These are phyloP conservation scores for Tethea ocularis DNA, from an alignment of 2,888 invertebrate species.

Conservation along the genomic window DNA sequence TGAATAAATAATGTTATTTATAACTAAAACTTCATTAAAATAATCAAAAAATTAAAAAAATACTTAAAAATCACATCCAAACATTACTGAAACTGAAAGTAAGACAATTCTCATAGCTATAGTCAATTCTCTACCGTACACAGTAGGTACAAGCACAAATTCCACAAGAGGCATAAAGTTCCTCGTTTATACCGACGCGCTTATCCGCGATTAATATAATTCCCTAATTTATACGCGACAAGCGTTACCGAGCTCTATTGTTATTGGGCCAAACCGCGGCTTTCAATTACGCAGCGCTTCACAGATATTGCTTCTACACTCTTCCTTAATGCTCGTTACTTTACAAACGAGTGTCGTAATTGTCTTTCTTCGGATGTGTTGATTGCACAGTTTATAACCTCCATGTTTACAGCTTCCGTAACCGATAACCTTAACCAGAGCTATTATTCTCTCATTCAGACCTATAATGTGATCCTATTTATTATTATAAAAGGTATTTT, in stretches of 20 bases:
- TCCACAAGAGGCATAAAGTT: conserved; percentile 12
- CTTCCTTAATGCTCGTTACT: conserved; percentile 45
- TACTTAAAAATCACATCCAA: background rate
- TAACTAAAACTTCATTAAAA: too few species aligned
- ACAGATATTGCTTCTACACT: conserved; percentile 50
- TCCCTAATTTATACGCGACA: conserved; percentile 73
- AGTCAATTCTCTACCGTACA: conserved; percentile 17
- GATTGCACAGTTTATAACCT: conserved; percentile 19
- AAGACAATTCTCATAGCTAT: background rate
- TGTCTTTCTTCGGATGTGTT: conserved; percentile 42
- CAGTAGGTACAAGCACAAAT: conserved; percentile 11
- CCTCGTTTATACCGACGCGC: conserved; percentile 31
- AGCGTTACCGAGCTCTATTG: conserved; percentile 51
- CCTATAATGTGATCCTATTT: background rate
- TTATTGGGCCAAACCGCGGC: conserved; percentile 67
- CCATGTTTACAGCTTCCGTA: conserved; percentile 9
- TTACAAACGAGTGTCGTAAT: conserved; percentile 51
- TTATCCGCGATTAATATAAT: conserved; percentile 76
- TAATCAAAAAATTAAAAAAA: background rate
- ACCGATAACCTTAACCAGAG: background rate
- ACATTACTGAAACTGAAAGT: background rate
- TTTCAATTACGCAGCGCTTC: conserved; percentile 63
- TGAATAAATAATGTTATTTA: too few species aligned
- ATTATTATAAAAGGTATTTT: background rate
- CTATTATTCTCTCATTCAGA: background rate